Conservation (phyloP, 2,113 vertebrate genomes). For the Xiphorhynchus elegans region DNA sequence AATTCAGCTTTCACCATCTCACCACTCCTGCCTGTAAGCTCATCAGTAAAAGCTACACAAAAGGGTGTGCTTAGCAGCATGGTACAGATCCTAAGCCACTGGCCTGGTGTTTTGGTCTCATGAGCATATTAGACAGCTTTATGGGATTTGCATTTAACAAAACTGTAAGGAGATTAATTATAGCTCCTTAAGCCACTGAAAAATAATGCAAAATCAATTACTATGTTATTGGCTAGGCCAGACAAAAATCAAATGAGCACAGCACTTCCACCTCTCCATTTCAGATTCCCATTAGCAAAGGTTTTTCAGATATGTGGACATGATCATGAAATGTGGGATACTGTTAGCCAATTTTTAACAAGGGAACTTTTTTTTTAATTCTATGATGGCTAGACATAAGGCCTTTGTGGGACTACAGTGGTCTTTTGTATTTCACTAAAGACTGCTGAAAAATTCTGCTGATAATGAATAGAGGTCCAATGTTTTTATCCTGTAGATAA, state of each 20-base stretch:
- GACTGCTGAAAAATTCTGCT: constrained; percentile 16
- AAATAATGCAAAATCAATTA: constrained; percentile 50
- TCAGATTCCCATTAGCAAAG: neutral
- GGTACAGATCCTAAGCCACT: neutral
- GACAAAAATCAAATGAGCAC: neutral
- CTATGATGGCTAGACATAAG: neutral
- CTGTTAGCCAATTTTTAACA: constrained; percentile 15
- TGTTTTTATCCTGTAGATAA: constrained; percentile 37
- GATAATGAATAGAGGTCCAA: constrained; percentile 26
- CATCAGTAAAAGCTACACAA: neutral
- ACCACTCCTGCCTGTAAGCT: neutral
- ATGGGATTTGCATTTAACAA: constrained; percentile 45
- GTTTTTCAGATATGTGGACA: constrained; percentile 3
- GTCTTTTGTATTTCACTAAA: neutral
- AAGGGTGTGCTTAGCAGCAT: neutral
- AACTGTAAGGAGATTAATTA: constrained; percentile 56
- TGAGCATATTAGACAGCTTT: constrained; percentile 53
- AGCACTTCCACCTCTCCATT: neutral
- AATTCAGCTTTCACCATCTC: neutral
- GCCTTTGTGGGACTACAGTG: constrained; percentile 2
- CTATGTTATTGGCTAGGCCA: neutral
- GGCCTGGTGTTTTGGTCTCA: constrained; percentile 18
- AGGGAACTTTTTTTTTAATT: neutral
- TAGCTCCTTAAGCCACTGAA: constrained; percentile 22
- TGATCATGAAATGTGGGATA: neutral